Evolutionary conservation across 2,888 invertebrate genomes (phyloP).

Genomic region (Keiferia lycopersicella): DNA sequence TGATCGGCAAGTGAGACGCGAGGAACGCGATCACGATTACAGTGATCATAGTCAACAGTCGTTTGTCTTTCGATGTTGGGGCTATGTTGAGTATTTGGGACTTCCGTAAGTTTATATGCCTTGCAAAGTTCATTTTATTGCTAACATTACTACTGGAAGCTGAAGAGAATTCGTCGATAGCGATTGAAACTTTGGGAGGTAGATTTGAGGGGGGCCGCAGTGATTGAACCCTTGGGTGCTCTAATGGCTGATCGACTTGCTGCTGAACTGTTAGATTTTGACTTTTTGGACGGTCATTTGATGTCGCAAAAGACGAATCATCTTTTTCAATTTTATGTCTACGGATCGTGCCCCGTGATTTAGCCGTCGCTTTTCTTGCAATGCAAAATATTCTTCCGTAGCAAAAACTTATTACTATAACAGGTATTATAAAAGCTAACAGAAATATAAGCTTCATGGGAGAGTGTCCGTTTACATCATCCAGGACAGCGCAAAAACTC

Average conservation of each 20-base stretch:
- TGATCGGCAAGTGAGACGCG: constrained; percentile 95
- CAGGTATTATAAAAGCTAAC: constrained; percentile 91
- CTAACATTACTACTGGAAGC: not conserved
- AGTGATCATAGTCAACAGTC: constrained; percentile 91
- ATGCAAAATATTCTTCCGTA: constrained; percentile 92
- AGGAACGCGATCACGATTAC: constrained; percentile 95
- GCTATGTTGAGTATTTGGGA: constrained; percentile 76
- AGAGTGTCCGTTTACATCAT: constrained; percentile 83
- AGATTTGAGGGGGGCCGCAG: not conserved
- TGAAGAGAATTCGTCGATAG: not conserved
- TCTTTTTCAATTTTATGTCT: constrained; percentile 50
- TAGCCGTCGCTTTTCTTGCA: constrained; percentile 85
- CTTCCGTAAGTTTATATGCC: constrained; percentile 47
- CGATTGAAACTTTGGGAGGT: not conserved
- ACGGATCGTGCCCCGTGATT: constrained; percentile 68
- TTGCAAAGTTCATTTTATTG: constrained; percentile 41
- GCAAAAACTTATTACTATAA: constrained; percentile 89
- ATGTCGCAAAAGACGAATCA: constrained; percentile 53
- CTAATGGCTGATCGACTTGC: not conserved
- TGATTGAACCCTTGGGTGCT: constrained; percentile 20
- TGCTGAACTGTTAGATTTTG: not conserved
- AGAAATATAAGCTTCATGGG: constrained; percentile 91
- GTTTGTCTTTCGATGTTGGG: constrained; percentile 88
- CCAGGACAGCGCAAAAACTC: constrained; percentile 90
- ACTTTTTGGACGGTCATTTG: not conserved